Conservation (phyloP, 1,140 invertebrate species). For the Palaemon carinicauda region DNA sequence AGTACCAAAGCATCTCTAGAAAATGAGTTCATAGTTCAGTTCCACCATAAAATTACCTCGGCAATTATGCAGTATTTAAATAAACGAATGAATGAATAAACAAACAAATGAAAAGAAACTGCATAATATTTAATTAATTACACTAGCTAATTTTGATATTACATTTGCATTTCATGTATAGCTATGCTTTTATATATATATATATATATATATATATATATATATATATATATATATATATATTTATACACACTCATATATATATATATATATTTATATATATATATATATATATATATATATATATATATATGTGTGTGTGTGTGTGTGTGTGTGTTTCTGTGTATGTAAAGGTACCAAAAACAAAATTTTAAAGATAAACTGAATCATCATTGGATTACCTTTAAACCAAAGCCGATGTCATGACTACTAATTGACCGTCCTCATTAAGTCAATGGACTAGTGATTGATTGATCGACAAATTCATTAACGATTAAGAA, state of each 20-base stretch:
- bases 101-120: neutral
- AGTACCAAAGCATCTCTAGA: no score
- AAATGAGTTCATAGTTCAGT: neutral
- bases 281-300: conserved; percentile 6
- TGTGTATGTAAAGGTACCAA: no score
- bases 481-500: no score
- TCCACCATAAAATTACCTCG: neutral
- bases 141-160: neutral
- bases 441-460: no score
- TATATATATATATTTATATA: conserved; percentile 17
- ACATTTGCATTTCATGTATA: neutral
- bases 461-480: no score
- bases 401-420: no score
- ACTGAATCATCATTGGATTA: no score
- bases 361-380: no score
- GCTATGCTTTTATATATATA: conserved; percentile 8
- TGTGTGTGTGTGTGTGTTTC: no score
- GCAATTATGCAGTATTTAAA: neutral
- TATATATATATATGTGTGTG: neutral
- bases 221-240: conserved; percentile 28
- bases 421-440: no score
- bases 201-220: conserved; percentile 24
- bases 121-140: neutral
- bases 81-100: neutral
- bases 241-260: neutral